phyloP scores from a whole-genome alignment of 2,797 vertebrate genomes.

The Hemitrygon akajei region DNA sequence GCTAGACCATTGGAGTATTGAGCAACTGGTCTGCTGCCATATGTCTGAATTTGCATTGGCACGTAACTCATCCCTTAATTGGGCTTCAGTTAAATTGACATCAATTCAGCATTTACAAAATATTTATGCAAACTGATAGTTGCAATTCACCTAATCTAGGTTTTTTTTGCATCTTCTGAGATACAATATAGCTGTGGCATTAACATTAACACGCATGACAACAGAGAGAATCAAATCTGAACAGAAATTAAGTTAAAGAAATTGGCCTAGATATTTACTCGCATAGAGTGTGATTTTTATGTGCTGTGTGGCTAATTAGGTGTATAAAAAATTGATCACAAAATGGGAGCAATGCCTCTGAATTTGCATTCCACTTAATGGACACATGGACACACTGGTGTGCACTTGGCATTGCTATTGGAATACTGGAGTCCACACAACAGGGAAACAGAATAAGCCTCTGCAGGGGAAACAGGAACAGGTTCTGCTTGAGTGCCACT shows the following conservation, averaged over 20 bases:
- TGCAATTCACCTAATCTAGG: background rate
- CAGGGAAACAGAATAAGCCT: too few species aligned
- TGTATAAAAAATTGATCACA: too few species aligned
- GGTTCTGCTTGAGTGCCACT: too few species aligned
- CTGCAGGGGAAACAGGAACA: too few species aligned
- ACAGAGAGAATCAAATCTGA: background rate
- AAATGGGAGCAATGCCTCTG: too few species aligned
- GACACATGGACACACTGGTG: too few species aligned
- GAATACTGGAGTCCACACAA: too few species aligned
- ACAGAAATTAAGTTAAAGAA: background rate
- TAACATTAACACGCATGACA: background rate
- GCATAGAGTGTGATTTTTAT: too few species aligned
- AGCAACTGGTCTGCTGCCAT: background rate
- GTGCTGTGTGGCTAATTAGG: too few species aligned
- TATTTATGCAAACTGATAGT: background rate
- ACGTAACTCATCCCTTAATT: background rate
- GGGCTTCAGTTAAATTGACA: constrained; percentile 12
- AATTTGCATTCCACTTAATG: too few species aligned
- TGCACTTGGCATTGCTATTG: too few species aligned
- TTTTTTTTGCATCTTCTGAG: background rate
- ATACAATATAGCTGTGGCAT: background rate
- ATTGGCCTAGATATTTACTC: background rate
- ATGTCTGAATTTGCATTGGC: background rate
- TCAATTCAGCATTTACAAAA: background rate
- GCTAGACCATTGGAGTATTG: background rate